Evolutionary conservation across 2,888 invertebrate species (phyloP).

Genomic region (Isoperla grammatica): DNA sequence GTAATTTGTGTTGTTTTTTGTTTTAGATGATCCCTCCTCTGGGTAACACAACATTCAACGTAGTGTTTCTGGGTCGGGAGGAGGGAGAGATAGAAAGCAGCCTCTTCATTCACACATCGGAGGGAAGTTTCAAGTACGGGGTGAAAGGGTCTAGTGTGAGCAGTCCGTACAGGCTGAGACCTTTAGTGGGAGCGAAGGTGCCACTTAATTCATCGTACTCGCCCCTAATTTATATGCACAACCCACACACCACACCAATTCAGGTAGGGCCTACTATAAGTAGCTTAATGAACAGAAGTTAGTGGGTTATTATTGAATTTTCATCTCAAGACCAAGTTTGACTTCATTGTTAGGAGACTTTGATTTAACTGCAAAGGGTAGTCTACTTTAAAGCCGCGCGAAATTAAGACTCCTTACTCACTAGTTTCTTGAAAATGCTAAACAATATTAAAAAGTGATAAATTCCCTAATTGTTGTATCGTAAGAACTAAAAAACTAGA

Average conservation of each 20-base stretch:
- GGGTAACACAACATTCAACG: slow-evolving; percentile 91
- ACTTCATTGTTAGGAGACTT: too few relatives aligned
- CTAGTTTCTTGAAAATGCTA: too few relatives aligned
- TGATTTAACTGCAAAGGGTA: too few relatives aligned
- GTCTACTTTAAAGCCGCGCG: too few relatives aligned
- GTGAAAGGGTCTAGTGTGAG: slow-evolving; percentile 77
- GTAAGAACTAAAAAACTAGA: too few relatives aligned
- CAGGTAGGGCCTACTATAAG: too few relatives aligned
- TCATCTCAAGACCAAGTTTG: too few relatives aligned
- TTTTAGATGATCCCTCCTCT: slow-evolving; percentile 78
- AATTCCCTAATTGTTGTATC: too few relatives aligned
- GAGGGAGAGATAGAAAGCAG: slow-evolving; percentile 82
- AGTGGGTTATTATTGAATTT: too few relatives aligned
- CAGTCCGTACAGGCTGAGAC: slow-evolving; percentile 87
- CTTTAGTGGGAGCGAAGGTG: slow-evolving; percentile 83
- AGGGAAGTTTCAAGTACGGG: slow-evolving; percentile 82
- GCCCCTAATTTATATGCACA: slow-evolving; percentile 87
- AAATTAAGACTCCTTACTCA: too few relatives aligned
- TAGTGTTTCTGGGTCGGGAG: slow-evolving; percentile 90
- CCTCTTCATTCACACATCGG: slow-evolving; percentile 90
- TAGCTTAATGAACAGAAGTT: too few relatives aligned
- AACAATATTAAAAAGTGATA: too few relatives aligned
- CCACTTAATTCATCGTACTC: slow-evolving; percentile 88
- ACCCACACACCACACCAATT: slow-evolving; percentile 82
- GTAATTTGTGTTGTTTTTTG: slow-evolving; percentile 31